These are phyloP conservation scores for Sycobia sp. DNA, from an alignment of 1,140 invertebrate genomes.

Conservation along the genomic window DNA sequence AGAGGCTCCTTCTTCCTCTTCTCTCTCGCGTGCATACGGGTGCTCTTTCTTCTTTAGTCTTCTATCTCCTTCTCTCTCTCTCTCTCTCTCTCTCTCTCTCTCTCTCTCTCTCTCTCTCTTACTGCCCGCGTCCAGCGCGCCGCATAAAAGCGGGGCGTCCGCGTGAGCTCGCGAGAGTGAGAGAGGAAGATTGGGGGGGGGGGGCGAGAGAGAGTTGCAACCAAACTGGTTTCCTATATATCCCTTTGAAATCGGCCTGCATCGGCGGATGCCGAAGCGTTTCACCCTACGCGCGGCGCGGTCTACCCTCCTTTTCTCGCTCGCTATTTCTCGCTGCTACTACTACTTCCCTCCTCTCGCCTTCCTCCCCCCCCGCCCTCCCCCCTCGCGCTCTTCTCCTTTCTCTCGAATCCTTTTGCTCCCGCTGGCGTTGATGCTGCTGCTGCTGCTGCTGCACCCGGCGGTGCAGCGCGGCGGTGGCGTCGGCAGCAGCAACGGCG, in stretches of 20 bases:
- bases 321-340: neutral
- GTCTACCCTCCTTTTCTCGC: conserved; percentile 1
- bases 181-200: too few species aligned
- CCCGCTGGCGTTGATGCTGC: conserved; percentile 10
- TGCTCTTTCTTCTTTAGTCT: too few species aligned
- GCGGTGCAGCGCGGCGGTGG: too few species aligned
- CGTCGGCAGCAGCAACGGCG: conserved; percentile 12
- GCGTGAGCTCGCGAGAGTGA: conserved; percentile 38
- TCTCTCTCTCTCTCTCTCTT: too few species aligned
- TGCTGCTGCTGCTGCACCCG: conserved; percentile 10
- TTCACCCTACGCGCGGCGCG: neutral
- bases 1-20: too few species aligned
- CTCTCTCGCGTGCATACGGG: too few species aligned
- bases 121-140: too few species aligned
- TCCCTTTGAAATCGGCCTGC: conserved; percentile 34
- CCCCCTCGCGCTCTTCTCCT: too few species aligned
- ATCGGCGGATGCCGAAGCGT: conserved; percentile 21
- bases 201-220: conserved; percentile 41
- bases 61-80: too few species aligned
- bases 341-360: neutral
- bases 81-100: too few species aligned
- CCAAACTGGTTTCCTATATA: conserved; percentile 52
- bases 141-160: conserved; percentile 33
- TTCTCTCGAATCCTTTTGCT: conserved; percentile 12
- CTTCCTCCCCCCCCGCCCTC: neutral